Conservation (phyloP, 2,113 vertebrate species). For the Murina feae region DNA sequence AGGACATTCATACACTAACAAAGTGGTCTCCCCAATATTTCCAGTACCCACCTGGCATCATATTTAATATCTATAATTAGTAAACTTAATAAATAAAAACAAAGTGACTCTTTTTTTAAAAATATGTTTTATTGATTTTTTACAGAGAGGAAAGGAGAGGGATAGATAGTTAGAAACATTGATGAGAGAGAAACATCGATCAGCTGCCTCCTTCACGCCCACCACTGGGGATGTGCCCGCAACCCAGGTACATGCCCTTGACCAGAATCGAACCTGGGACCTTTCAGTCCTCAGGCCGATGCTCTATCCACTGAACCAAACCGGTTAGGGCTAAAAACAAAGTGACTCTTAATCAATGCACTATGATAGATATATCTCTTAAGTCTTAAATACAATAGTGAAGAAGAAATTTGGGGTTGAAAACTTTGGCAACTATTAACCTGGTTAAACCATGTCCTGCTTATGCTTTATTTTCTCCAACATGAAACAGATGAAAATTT, state of each 20-base stretch:
- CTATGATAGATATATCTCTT: background rate
- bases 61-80: background rate
- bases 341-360: background rate
- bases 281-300: too few species aligned
- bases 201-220: too few species aligned
- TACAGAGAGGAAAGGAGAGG: too few species aligned
- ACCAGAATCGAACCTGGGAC: too few species aligned
- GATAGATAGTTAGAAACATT: too few species aligned
- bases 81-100: background rate
- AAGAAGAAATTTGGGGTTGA: background rate
- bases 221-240: too few species aligned
- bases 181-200: too few species aligned
- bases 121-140: too few species aligned
- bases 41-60: background rate
- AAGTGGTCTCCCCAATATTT: background rate
- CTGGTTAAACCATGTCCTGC: background rate
- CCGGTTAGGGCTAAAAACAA: too few species aligned
- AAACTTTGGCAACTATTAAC: background rate
- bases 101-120: background rate
- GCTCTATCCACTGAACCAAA: too few species aligned
- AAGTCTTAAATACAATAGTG: background rate
- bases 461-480: background rate
- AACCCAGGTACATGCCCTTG: too few species aligned
- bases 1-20: background rate
- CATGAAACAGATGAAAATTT: background rate